Evolutionary conservation across 2,113 vertebrate species (phyloP).

Genomic region (Gallinago paraguaiae): DNA sequence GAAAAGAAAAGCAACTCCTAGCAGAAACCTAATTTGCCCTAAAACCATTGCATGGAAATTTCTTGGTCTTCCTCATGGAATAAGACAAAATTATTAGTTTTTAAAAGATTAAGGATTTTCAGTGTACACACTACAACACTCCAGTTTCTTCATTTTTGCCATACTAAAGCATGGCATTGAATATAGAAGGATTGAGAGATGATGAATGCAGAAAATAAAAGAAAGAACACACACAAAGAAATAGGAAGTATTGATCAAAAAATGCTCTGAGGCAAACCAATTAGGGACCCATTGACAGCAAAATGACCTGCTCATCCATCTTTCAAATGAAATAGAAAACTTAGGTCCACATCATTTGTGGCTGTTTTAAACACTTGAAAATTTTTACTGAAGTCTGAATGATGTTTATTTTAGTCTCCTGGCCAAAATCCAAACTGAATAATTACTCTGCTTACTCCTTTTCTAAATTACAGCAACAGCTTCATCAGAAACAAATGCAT

Average conservation of each 20-base stretch:
- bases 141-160: background rate
- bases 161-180: background rate
- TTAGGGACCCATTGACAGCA: conserved; percentile 3
- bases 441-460: conserved; percentile 28
- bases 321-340: background rate
- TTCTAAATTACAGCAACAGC: conserved; percentile 6
- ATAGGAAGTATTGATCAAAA: conserved; percentile 27
- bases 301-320: conserved; percentile 9
- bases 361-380: background rate
- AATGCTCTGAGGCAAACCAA: background rate
- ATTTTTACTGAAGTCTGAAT: background rate
- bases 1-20: background rate
- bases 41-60: background rate
- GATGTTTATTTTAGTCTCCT: conserved; percentile 19
- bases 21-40: background rate
- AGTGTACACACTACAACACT: background rate
- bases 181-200: background rate
- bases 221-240: background rate
- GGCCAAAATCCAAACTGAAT: background rate
- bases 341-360: background rate
- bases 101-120: background rate
- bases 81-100: background rate
- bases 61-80: background rate
- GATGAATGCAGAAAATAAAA: background rate
- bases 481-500: conserved; percentile 21